Percentiles rank a stretch among this genome's conserved stretches.
These are phyloP conservation scores for Tenebrio molitor DNA, from an alignment of 1,140 invertebrate species.

Conservation along the genomic window DNA sequence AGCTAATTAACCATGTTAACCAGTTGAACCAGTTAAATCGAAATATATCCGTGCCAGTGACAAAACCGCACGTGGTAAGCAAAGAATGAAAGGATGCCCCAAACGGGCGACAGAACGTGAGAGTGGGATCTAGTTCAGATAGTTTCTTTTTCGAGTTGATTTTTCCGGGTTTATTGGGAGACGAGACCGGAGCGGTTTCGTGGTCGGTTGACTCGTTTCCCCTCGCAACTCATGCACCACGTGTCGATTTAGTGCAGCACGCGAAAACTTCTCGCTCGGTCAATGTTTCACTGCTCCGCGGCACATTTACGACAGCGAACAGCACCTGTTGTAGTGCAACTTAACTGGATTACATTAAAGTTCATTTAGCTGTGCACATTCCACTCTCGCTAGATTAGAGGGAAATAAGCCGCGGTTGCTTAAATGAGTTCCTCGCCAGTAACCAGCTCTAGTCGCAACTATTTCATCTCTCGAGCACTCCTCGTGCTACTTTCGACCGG, in stretches of 20 bases:
- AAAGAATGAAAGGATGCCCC: no score
- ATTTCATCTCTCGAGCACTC: conserved; percentile 13
- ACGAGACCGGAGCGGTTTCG: no score
- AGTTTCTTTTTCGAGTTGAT: no score
- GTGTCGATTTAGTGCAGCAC: not conserved
- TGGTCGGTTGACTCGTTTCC: no score
- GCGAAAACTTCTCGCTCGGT: not conserved
- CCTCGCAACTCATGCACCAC: not conserved
- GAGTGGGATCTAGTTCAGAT: no score
- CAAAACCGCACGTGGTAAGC: no score
- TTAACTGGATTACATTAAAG: conserved; percentile 49
- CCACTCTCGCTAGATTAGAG: conserved; percentile 40
- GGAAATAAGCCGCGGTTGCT: conserved; percentile 42
- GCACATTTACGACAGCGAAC: conserved; percentile 16
- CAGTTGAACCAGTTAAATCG: no score
- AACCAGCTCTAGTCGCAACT: not conserved
- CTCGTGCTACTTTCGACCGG: not conserved
- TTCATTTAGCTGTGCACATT: conserved; percentile 49
- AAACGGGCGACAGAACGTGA: no score
- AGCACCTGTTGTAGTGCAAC: conserved; percentile 49
- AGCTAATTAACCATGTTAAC: no score
- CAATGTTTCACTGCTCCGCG: not conserved
- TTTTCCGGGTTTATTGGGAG: no score
- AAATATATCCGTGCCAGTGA: no score
- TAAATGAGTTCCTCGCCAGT: conserved; percentile 31